A percentile compares a stretch with the other conserved stretches of the same genome.
Evolutionary conservation across 2,113 vertebrate species (phyloP).

Genomic region (Phoxinus phoxinus): DNA sequence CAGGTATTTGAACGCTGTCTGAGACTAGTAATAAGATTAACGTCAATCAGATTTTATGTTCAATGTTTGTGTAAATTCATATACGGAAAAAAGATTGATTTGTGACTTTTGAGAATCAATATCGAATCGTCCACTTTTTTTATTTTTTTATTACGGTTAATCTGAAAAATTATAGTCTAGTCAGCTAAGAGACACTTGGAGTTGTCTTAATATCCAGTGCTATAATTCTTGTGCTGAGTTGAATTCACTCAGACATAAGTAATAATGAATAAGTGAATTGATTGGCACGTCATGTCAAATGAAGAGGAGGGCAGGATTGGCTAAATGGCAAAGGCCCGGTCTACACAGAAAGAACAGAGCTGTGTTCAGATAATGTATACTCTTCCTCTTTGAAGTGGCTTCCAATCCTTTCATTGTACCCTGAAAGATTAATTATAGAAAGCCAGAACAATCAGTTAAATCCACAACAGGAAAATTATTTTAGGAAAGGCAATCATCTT

Average conservation of each 20-base stretch:
- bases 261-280: background rate
- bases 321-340: conserved; percentile 69
- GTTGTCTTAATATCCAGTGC: background rate
- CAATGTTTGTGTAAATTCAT: no score
- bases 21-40: no score
- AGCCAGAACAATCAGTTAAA: conserved; percentile 79
- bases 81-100: no score
- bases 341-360: conserved; percentile 66
- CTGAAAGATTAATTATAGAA: conserved; percentile 80
- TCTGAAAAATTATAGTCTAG: no score
- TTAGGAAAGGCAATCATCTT: conserved; percentile 71
- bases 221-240: background rate
- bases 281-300: conserved; percentile 35
- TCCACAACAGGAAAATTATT: conserved; percentile 81
- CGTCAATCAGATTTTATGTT: no score
- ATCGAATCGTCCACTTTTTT: no score
- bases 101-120: no score
- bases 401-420: conserved; percentile 76
- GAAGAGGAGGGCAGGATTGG: conserved; percentile 44
- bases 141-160: no score
- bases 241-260: conserved; percentile 50
- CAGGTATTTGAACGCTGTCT: no score
- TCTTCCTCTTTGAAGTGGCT: conserved; percentile 75
- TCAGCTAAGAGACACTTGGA: background rate
- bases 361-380: conserved; percentile 74